phyloP scores from a whole-genome alignment of 2,888 invertebrate genomes.

The Trachelus tabidus region DNA sequence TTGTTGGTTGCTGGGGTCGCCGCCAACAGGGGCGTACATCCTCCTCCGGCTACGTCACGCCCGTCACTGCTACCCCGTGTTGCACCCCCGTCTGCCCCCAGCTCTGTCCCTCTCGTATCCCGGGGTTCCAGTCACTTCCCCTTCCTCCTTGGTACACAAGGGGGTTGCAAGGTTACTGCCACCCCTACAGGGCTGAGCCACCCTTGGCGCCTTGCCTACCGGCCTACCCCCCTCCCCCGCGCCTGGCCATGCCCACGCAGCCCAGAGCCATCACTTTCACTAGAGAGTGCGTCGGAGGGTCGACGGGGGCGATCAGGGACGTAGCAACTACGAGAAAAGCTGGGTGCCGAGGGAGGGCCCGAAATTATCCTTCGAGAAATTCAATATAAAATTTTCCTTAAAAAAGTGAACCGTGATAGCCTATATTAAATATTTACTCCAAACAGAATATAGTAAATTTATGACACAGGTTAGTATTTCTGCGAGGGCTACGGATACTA shows the following conservation, averaged over 20 bases:
- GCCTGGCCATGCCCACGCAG: slow-evolving; percentile 39
- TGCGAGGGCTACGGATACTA: neutral
- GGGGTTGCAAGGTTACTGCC: slow-evolving; percentile 62
- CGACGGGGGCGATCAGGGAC: slow-evolving; percentile 4
- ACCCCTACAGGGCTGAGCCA: slow-evolving; percentile 22
- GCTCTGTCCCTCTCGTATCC: slow-evolving; percentile 40
- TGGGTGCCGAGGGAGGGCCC: no score
- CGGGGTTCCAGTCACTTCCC: slow-evolving; percentile 27
- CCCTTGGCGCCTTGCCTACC: slow-evolving; percentile 8
- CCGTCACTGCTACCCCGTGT: slow-evolving; percentile 61
- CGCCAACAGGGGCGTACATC: slow-evolving; percentile 65
- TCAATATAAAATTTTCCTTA: no score
- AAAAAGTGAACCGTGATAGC: no score
- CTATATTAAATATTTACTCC: no score
- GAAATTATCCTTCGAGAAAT: no score
- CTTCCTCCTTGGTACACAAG: slow-evolving; percentile 31
- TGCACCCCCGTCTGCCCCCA: slow-evolving; percentile 49
- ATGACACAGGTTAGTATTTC: neutral
- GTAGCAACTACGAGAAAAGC: neutral
- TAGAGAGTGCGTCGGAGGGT: slow-evolving; percentile 28
- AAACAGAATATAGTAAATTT: no score
- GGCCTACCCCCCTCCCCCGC: slow-evolving; percentile 5
- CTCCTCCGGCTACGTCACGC: slow-evolving; percentile 64
- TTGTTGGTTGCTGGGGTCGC: slow-evolving; percentile 61
- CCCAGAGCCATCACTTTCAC: slow-evolving; percentile 57